Evolutionary conservation across 2,888 invertebrate genomes (phyloP), one percentile per base, ranked within the genome.

Genomic region (Drosophila sordidula): DNA sequence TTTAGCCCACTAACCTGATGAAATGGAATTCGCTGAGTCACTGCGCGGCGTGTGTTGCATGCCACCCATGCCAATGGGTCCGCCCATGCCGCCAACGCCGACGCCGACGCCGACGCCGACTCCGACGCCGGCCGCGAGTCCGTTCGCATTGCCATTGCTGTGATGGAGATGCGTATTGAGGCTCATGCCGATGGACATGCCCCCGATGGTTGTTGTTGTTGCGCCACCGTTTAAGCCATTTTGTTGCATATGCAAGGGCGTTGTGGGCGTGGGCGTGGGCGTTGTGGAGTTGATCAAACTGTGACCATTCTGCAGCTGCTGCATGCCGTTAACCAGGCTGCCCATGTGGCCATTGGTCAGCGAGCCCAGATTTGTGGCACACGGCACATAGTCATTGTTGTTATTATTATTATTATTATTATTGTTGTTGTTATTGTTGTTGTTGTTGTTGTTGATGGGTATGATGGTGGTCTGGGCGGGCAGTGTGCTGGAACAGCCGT

Each of bases 381-480:
- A 86, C 0, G 78, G 72, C 39, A 80, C 85, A 42, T 75, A 74
- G 14, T 75, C 78, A 34, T 84, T 71, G 14, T 50, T 75, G 0
- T 59, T 75, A 6, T 50, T 78, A 1, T 32, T 87, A 85, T 80
- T 32, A 93, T 46, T 75, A 0, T 46, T 78, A 0, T n/a, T n/a
- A n/a, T n/a, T n/a, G n/a, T n/a, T n/a, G n/a, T n/a, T n/a, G n/a
- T n/a, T n/a, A n/a, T 36, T 79, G 14, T 57, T 80, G 44, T 71
- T 88, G 89, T 80, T 25, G 93, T 93, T 70, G 93, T 68, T 87
- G 89, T 80, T 29, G 93, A 93, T 70, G 93, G 94, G 93, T 88
- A 94, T 94, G 62, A 94, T 93, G 47, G 93, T 93, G 51, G 93
- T 93, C 87, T 93, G 94, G 75, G 93, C 93, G 82, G 91, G 92